A percentile compares a stretch with the other conserved stretches of the same genome.
Conservation (phyloP, 2,888 invertebrate species). For the Disparrhopalites patrizii region DNA sequence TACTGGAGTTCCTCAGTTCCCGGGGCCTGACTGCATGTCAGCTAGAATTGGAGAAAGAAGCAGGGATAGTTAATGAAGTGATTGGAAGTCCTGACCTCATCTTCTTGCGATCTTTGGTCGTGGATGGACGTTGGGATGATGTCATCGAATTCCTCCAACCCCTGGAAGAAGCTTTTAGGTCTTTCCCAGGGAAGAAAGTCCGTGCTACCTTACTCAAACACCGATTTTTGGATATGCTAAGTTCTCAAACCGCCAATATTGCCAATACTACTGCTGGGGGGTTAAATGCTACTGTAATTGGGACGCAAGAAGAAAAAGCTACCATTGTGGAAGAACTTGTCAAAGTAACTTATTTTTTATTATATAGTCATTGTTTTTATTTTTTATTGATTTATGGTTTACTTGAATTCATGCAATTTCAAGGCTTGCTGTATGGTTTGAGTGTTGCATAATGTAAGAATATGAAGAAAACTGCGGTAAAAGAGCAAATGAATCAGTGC, state of each 20-base stretch:
- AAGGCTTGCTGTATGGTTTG: too few species aligned
- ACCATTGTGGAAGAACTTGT: conserved; percentile 46
- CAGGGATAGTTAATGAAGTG: conserved; percentile 88
- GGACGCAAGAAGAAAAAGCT: conserved; percentile 34
- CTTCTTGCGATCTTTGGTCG: conserved; percentile 86
- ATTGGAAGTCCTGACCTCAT: conserved; percentile 84
- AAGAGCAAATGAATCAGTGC: too few species aligned
- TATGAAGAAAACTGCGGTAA: too few species aligned
- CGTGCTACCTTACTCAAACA: conserved; percentile 46
- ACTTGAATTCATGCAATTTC: too few species aligned
- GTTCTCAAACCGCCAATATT: conserved; percentile 35
- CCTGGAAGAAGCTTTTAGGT: conserved; percentile 58
- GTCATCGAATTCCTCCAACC: conserved; percentile 94
- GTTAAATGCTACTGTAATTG: background rate
- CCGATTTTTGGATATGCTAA: conserved; percentile 44
- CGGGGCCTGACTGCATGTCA: conserved; percentile 88
- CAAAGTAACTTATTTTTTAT: conserved; percentile 38
- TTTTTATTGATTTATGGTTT: background rate
- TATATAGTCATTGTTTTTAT: conserved; percentile 4
- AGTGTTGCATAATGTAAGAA: too few species aligned
- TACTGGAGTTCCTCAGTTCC: conserved; percentile 80
- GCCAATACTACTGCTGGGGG: conserved; percentile 18
- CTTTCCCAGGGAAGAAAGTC: conserved; percentile 47
- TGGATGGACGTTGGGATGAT: conserved; percentile 98
- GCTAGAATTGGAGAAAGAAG: conserved; percentile 86